phyloP scores from a whole-genome alignment of 2,888 invertebrate species.

The Torymus auratus region DNA sequence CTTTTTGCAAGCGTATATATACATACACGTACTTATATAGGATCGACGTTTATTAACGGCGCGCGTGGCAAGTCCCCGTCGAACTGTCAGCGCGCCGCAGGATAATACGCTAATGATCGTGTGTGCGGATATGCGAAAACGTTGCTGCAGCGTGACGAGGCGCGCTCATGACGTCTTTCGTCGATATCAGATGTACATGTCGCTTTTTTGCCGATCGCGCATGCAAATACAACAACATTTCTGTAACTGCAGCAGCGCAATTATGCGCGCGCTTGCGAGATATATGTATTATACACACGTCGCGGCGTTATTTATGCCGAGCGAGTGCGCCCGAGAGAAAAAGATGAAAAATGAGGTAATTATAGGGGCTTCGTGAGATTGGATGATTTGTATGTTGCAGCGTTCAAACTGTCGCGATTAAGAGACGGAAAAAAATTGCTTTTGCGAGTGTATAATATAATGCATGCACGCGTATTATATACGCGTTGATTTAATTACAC shows the following conservation, averaged over 20 bases:
- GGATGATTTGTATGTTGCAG: slow-evolving; percentile 18
- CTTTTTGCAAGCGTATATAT: neutral
- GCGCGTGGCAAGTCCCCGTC: neutral
- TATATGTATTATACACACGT: too few species aligned
- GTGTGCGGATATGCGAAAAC: neutral
- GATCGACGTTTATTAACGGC: slow-evolving; percentile 27
- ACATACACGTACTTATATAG: neutral
- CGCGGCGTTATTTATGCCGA: neutral
- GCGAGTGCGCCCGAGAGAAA: slow-evolving; percentile 5
- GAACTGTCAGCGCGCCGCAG: slow-evolving; percentile 22
- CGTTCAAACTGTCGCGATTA: slow-evolving; percentile 14
- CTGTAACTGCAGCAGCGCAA: neutral
- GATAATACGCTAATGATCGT: slow-evolving; percentile 28
- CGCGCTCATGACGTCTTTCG: slow-evolving; percentile 4
- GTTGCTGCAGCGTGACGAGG: too few species aligned
- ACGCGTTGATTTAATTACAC: too few species aligned
- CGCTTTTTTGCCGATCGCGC: neutral
- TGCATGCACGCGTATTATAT: neutral
- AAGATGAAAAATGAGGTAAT: slow-evolving; percentile 32
- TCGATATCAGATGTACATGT: slow-evolving; percentile 14
- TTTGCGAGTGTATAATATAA: neutral
- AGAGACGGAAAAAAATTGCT: slow-evolving; percentile 5
- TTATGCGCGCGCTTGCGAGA: neutral
- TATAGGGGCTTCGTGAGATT: slow-evolving; percentile 32
- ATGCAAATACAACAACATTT: neutral